Conservation (phyloP, 2,888 invertebrate genomes). For the Drosophila limbata region DNA sequence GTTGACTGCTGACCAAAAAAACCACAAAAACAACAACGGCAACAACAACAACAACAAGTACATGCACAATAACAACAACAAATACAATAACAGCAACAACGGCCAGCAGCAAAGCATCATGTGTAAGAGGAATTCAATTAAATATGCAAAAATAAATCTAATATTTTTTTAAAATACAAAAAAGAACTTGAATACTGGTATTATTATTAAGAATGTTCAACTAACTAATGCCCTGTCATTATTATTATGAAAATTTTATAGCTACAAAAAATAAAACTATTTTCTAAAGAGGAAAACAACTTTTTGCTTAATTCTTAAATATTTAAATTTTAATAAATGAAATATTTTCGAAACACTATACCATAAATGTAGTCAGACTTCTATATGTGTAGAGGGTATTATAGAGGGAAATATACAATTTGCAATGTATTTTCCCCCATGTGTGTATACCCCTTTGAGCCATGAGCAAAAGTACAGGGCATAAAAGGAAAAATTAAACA, state of each 20-base stretch:
- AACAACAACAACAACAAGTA: conserved; percentile 19
- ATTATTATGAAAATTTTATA: not conserved
- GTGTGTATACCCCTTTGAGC: not conserved
- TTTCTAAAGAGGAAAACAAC: not conserved
- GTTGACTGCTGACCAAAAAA: conserved; percentile 53
- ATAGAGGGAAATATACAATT: not conserved
- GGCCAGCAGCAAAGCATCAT: conserved; percentile 26
- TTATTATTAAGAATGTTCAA: not conserved
- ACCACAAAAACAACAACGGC: conserved; percentile 16
- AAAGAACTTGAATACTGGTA: conserved; percentile 1
- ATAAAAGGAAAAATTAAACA: conserved; percentile 34
- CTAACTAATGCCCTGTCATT: conserved; percentile 5
- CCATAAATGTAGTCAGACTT: not conserved
- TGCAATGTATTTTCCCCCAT: not conserved
- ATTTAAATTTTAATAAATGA: not conserved
- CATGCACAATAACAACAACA: conserved; percentile 18
- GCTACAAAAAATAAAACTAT: not conserved
- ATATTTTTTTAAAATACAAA: conserved; percentile 24
- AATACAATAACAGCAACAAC: conserved; percentile 18
- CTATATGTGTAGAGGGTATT: not conserved
- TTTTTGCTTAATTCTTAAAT: not conserved
- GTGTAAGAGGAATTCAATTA: conserved; percentile 62
- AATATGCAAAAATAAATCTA: conserved; percentile 67
- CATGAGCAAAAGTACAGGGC: conserved; percentile 1
- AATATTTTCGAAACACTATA: not conserved